A percentile compares a stretch with the other conserved stretches of the same genome.
phyloP scores from a whole-genome alignment of 2,113 vertebrate genomes.

The Gnathonemus longibarbis region DNA sequence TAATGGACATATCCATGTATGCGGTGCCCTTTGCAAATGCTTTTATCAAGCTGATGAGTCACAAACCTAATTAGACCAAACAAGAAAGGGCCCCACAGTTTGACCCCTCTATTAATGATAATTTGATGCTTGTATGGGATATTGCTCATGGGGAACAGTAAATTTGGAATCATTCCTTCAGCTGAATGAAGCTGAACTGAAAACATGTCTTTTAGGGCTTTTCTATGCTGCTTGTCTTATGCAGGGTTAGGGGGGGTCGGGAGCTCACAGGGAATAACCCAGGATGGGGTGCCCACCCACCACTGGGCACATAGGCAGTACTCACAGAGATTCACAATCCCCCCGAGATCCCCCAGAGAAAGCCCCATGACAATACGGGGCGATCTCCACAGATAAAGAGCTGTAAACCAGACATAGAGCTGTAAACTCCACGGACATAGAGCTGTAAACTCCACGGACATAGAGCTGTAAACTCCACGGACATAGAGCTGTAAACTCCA shows the following conservation, averaged over 20 bases:
- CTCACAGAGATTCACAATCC: neutral
- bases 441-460: no score
- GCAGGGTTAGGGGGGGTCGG: neutral
- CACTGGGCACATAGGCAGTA: neutral
- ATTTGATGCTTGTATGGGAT: neutral
- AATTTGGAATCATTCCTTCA: neutral
- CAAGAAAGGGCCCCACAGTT: neutral
- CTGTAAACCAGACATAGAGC: no score
- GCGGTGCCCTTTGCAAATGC: neutral
- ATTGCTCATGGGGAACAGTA: neutral
- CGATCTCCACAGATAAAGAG: neutral
- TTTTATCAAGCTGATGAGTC: neutral
- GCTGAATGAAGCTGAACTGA: neutral
- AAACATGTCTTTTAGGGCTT: neutral
- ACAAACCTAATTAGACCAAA: neutral
- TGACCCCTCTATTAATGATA: neutral
- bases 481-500: neutral
- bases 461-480: no score
- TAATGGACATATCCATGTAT: conserved; percentile 5
- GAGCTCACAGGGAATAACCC: neutral
- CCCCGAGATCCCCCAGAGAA: neutral
- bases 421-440: no score
- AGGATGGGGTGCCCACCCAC: neutral
- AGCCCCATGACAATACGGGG: neutral
- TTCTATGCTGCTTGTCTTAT: neutral